Conservation (phyloP, 2,888 invertebrate species). For the Drosophila maculinotata region DNA sequence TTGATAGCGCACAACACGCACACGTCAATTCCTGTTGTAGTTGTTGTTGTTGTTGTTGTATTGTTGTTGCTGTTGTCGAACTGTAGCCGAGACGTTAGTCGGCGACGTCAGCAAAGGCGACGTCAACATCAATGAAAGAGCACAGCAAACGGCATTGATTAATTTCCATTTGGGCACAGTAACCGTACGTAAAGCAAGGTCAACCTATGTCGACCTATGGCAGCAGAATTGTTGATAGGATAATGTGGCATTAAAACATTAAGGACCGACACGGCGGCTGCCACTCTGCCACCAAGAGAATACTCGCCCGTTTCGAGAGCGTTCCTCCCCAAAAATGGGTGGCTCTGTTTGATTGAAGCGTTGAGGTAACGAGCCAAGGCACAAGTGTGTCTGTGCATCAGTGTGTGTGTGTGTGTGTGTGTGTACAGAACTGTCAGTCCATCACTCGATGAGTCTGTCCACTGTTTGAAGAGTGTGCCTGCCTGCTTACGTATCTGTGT, state of each 20-base stretch:
- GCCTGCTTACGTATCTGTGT: conserved; percentile 12
- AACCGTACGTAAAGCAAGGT: conserved; percentile 59
- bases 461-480: conserved; percentile 41
- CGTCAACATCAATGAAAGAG: conserved; percentile 51
- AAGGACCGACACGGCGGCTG: conserved; percentile 44
- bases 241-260: conserved; percentile 75
- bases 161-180: conserved; percentile 67
- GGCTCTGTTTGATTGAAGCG: conserved; percentile 37
- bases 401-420: conserved; percentile 39
- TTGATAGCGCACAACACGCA: conserved; percentile 74
- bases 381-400: conserved; percentile 10
- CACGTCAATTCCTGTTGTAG: conserved; percentile 38
- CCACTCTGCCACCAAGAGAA: conserved; percentile 12
- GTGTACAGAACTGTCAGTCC: conserved; percentile 37
- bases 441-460: conserved; percentile 30
- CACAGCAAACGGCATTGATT: conserved; percentile 73
- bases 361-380: conserved; percentile 39
- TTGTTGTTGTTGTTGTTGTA: conserved; percentile 30
- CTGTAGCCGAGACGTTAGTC: conserved; percentile 41
- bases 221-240: conserved; percentile 71
- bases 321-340: not conserved
- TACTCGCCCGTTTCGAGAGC: conserved; percentile 3
- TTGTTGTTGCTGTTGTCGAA: conserved; percentile 34
- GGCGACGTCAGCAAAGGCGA: conserved; percentile 42
- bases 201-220: conserved; percentile 35